A percentile compares a stretch with the other conserved stretches of the same genome.
These are phyloP conservation scores for Reticulitermes lucifugus DNA, from an alignment of 2,888 invertebrate species.

Conservation along the genomic window DNA sequence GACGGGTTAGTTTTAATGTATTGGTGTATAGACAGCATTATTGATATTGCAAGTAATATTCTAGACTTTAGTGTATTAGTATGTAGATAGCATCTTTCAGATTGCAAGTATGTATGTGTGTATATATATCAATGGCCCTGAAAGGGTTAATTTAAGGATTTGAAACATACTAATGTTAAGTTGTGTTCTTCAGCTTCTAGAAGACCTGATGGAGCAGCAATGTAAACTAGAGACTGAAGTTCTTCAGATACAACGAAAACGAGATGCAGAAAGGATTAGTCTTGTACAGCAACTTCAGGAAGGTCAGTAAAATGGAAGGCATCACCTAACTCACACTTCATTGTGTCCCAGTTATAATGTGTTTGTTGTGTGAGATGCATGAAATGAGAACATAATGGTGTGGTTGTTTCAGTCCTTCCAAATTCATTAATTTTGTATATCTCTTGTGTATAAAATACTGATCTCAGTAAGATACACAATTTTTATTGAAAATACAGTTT, in stretches of 20 bases:
- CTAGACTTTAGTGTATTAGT: too few species aligned
- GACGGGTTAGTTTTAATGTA: conserved; percentile 65
- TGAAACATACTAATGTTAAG: too few species aligned
- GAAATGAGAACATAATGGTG: too few species aligned
- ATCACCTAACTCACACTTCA: background rate
- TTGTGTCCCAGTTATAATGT: background rate
- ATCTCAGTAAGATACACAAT: too few species aligned
- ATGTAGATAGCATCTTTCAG: too few species aligned
- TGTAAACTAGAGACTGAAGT: conserved; percentile 75
- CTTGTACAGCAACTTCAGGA: conserved; percentile 72
- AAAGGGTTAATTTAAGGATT: too few species aligned
- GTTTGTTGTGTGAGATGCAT: background rate
- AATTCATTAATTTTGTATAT: too few species aligned
- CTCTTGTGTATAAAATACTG: too few species aligned
- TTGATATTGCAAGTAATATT: background rate
- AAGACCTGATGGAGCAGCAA: conserved; percentile 72
- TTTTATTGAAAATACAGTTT: too few species aligned
- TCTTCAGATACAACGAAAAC: conserved; percentile 74
- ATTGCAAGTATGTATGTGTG: too few species aligned
- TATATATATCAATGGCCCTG: too few species aligned
- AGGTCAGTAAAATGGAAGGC: conserved; percentile 59
- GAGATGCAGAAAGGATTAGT: conserved; percentile 72
- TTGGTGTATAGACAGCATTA: background rate
- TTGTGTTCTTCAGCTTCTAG: conserved; percentile 62
- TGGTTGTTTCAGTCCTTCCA: too few species aligned